Base-by-base conservation (phyloP, 2,797 vertebrate genomes). In the Mormyrus hasselquistii region DNA sequence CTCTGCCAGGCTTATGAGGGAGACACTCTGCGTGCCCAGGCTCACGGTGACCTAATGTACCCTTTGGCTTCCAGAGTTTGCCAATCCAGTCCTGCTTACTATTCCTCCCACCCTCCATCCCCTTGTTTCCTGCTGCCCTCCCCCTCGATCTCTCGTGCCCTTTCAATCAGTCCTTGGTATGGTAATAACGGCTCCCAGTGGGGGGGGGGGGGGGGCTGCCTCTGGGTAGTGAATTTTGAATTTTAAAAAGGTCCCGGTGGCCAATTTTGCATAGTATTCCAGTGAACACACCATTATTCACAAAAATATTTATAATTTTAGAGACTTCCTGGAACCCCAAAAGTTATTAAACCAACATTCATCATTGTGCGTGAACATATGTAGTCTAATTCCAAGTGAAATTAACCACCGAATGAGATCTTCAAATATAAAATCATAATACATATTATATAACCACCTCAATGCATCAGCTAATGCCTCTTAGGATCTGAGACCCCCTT, bases 241-340 rank as follows among this genome's bases (percentile, higher is more conserved):
- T 90, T 83, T 88, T 90, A 87, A 90, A 84, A 65, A 88, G 92
- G 92, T 92, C 91, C 92, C 89, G 86, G 89, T 91, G 92, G 86
- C 59, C 86, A 87, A 47, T 87, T 87, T 87, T 87, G 14, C 86
- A 87, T 87, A 92, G 92, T 91, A 92, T 90, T 92, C 87, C 82
- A 90, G 86, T 47, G 57, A 87, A 62, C 55, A 62, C 55, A 65
- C 41, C 86, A 87, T 87, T 62, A 62, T 65, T 87, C 86, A 69
- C 55, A 44, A 65, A 87, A 65, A 87, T 65, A 87, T 87, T 87
- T 87, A 22, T 47, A 44, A 22, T 87, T 62, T 87, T 19, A 87
- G 55, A 22, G 86, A 65, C 19, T 87, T 87, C 34, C 19, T 34
- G 34, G 25, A 38, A 57, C 25, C 52, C n/a, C 49, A 50, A 9